Evolutionary conservation across 37 sponge, comb jelly and placozoan genomes (phyloP), one percentile per base, ranked within the genome.

Genomic region (Beroe forskalii): DNA sequence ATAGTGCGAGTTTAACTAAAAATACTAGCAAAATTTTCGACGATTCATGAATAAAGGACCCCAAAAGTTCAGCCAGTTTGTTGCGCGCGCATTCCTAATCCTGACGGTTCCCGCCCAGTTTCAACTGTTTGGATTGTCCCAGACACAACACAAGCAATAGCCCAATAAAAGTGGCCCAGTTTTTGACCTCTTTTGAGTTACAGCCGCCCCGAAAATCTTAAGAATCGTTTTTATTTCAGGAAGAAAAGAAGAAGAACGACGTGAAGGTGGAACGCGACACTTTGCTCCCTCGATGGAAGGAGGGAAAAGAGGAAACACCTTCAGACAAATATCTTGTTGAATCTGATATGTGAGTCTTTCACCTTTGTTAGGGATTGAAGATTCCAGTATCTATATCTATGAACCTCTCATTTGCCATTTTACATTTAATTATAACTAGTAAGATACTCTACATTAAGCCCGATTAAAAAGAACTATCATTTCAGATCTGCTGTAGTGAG

Each of bases 51-150:
- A 14, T 33, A 69, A 69, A 69, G 72, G 17, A 33, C 72, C 17
- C 72, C 20, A 35, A 14, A 12, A 14, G 32, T 69, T 8, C 72
- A 69, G 27, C 38, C 33, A 69, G 72, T 69, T 32, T 14, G 32
- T 69, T 36, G 72, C 72, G 72, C 72, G 72, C 72, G 72, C 72
- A n/a, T n/a, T n/a, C n/a, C n/a, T n/a, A n/a, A n/a, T n/a, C n/a
- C n/a, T n/a, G n/a, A n/a, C n/a, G 55, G 6, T 48, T 48, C 55
- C 55, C 55, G 55, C 55, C 55, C 55, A n/a, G n/a, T n/a, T n/a
- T n/a, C n/a, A n/a, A n/a, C n/a, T n/a, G n/a, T n/a, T n/a, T n/a
- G n/a, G n/a, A n/a, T n/a, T n/a, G n/a, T n/a, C n/a, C n/a, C n/a
- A n/a, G n/a, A n/a, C n/a, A n/a, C n/a, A n/a, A n/a, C n/a, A n/a